phyloP scores from a whole-genome alignment of 2,113 vertebrate species.

The Istiophorus platypterus region DNA sequence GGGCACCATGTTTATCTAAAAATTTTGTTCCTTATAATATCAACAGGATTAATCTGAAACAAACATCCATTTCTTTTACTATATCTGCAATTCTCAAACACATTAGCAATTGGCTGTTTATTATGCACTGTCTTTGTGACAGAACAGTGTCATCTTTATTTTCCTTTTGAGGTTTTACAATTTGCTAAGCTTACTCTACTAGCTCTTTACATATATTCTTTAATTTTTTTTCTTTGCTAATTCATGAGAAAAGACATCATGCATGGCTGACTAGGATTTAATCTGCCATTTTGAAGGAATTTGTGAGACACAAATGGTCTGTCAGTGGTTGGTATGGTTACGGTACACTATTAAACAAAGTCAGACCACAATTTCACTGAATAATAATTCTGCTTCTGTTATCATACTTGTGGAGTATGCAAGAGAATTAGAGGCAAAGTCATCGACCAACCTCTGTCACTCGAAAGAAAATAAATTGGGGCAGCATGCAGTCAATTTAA shows the following conservation, averaged over 20 bases:
- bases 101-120: constrained; percentile 45
- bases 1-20: constrained; percentile 28
- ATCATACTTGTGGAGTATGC: constrained; percentile 59
- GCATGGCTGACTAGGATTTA: constrained; percentile 45
- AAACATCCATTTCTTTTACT: constrained; percentile 39
- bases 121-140: constrained; percentile 33
- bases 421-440: constrained; percentile 70
- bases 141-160: constrained; percentile 33
- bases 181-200: constrained; percentile 1
- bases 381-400: constrained; percentile 63
- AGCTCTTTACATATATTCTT: constrained; percentile 7
- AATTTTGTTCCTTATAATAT: constrained; percentile 36
- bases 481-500: constrained; percentile 76
- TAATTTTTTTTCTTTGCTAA: constrained; percentile 49
- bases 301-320: constrained; percentile 32
- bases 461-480: constrained; percentile 64
- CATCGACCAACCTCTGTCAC: constrained; percentile 41
- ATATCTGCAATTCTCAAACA: constrained; percentile 3
- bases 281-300: constrained; percentile 49
- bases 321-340: constrained; percentile 5
- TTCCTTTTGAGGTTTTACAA: constrained; percentile 23
- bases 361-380: constrained; percentile 41
- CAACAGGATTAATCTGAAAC: constrained; percentile 35
- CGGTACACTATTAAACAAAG: constrained; percentile 54
- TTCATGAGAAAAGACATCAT: constrained; percentile 41